These are phyloP conservation scores for Apodemia zela DNA, from an alignment of 2,888 invertebrate species.

Conservation along the genomic window DNA sequence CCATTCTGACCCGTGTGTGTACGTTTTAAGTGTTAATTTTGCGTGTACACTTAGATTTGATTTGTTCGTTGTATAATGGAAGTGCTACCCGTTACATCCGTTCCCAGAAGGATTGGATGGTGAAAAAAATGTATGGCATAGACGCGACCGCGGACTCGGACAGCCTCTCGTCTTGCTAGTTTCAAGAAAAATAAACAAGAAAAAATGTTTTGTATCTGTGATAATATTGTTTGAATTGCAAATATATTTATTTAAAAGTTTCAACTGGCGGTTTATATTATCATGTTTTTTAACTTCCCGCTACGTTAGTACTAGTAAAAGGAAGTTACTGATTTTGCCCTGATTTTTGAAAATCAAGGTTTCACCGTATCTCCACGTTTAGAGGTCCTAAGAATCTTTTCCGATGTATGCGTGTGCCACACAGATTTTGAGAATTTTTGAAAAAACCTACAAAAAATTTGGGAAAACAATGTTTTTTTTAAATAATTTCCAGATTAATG, in stretches of 20 bases:
- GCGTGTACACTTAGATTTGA: not conserved
- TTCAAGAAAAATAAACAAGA: constrained; percentile 6
- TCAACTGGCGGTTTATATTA: not conserved
- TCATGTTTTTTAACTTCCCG: too few species aligned
- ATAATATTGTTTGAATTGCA: not conserved
- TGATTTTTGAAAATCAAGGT: too few species aligned
- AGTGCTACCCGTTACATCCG: constrained; percentile 50
- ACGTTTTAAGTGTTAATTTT: not conserved
- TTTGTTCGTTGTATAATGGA: constrained; percentile 13
- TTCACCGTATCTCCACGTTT: too few species aligned
- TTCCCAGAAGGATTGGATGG: constrained; percentile 68
- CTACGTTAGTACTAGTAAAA: too few species aligned
- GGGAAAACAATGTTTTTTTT: too few species aligned
- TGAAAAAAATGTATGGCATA: constrained; percentile 41
- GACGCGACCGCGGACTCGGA: constrained; percentile 6
- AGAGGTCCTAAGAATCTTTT: too few species aligned
- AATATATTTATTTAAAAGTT: not conserved
- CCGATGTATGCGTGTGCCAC: too few species aligned
- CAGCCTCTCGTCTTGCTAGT: constrained; percentile 6
- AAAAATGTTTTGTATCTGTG: constrained; percentile 1
- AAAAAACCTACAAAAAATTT: too few species aligned
- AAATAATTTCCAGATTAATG: too few species aligned
- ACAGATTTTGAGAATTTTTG: too few species aligned
- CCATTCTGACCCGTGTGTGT: not conserved
- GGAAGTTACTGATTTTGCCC: too few species aligned